Evolutionary conservation across 1,140 invertebrate species (phyloP).

Genomic region (Leptopilina boulardi): DNA sequence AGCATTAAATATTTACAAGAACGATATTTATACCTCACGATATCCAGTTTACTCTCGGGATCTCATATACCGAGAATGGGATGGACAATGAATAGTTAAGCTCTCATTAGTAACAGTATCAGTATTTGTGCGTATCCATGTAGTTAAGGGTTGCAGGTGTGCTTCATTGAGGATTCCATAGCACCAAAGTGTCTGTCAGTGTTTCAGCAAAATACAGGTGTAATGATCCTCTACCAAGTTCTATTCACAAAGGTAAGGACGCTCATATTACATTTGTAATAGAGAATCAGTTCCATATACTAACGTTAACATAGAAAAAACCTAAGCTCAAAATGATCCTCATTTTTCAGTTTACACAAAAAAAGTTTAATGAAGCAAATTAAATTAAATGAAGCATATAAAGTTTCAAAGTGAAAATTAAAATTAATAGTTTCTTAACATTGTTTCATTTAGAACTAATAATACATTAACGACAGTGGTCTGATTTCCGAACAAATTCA

Average conservation of each 20-base stretch:
- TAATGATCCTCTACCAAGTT: conserved; percentile 38
- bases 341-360: too few species aligned
- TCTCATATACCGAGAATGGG: background rate
- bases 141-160: background rate
- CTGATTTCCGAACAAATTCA: too few species aligned
- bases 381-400: too few species aligned
- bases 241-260: conserved; percentile 39
- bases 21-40: conserved; percentile 6
- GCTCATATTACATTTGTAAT: conserved; percentile 53
- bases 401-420: too few species aligned
- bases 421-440: too few species aligned
- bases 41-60: background rate
- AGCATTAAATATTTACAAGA: background rate
- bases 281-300: conserved; percentile 7
- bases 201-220: conserved; percentile 23
- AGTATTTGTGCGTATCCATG: background rate
- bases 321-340: too few species aligned
- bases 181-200: background rate
- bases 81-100: conserved; percentile 23
- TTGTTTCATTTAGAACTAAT: too few species aligned
- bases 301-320: too few species aligned
- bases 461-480: too few species aligned
- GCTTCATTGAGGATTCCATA: background rate
- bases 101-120: conserved; percentile 5
- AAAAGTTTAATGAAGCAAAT: too few species aligned